Conservation (phyloP, 1,140 invertebrate genomes). For the Maconellicoccus hirsutus region DNA sequence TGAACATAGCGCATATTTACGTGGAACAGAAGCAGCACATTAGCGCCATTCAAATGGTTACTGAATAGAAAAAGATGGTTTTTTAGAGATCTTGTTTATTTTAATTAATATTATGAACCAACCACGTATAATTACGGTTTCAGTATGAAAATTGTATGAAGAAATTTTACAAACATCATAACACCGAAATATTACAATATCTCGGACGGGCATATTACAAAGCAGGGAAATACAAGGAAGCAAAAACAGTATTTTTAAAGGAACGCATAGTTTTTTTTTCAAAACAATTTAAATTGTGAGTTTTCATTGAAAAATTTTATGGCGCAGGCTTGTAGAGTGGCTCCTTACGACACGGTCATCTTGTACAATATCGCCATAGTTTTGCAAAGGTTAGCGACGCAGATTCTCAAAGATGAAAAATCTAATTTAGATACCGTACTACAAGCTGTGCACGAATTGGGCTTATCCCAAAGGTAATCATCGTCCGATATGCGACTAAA, state of each 20-base stretch:
- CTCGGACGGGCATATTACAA: conserved; percentile 86
- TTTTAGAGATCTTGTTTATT: too few species aligned
- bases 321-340: conserved; percentile 66
- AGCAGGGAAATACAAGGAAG: conserved; percentile 80
- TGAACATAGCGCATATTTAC: conserved; percentile 98
- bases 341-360: conserved; percentile 84
- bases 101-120: too few species aligned
- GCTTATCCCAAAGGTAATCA: conserved; percentile 84
- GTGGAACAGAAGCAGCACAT: conserved; percentile 97
- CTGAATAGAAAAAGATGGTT: conserved; percentile 31
- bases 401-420: conserved; percentile 89
- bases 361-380: conserved; percentile 95
- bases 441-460: conserved; percentile 85
- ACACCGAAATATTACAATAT: conserved; percentile 91
- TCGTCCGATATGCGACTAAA: too few species aligned
- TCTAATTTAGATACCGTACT: conserved; percentile 77
- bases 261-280: conserved; percentile 34
- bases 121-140: too few species aligned
- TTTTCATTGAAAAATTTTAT: too few species aligned
- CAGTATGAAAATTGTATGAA: conserved; percentile 97
- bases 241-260: conserved; percentile 75
- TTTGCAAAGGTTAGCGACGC: conserved; percentile 77
- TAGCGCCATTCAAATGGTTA: conserved; percentile 98
- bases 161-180: conserved; percentile 91
- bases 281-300: too few species aligned